These are phyloP conservation scores for Drosophila sucinea DNA, from an alignment of 1,140 invertebrate genomes.

Conservation along the genomic window DNA sequence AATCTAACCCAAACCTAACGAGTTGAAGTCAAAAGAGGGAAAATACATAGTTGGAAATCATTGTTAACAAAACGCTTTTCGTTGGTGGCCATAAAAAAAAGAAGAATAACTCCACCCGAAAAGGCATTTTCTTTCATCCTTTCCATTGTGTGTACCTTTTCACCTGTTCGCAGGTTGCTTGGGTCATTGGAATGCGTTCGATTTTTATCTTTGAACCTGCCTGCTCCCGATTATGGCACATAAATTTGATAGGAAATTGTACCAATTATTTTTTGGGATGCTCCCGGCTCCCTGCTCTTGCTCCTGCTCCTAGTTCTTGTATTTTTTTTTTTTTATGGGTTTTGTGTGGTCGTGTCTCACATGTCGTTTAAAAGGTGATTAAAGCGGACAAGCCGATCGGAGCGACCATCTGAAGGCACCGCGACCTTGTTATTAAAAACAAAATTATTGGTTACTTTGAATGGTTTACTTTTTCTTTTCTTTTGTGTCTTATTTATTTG, in stretches of 20 bases:
- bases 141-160: constrained; percentile 65
- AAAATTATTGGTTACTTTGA: constrained; percentile 55
- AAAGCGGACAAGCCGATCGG: constrained; percentile 39
- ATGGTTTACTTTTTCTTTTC: constrained; percentile 28
- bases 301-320: constrained; percentile 12
- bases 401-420: constrained; percentile 35
- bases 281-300: constrained; percentile 23
- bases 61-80: constrained; percentile 75
- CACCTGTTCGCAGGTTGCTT: constrained; percentile 62
- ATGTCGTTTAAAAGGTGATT: constrained; percentile 75
- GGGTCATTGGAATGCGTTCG: constrained; percentile 60
- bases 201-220: constrained; percentile 81
- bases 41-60: constrained; percentile 52
- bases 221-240: constrained; percentile 79
- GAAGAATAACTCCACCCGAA: constrained; percentile 31
- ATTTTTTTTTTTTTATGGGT: constrained; percentile 59
- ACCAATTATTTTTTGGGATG: constrained; percentile 70
- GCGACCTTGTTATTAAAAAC: constrained; percentile 69
- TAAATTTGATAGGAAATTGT: constrained; percentile 81
- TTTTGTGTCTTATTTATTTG: constrained; percentile 46
- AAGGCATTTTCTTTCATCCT: constrained; percentile 42
- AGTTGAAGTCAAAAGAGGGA: constrained; percentile 40
- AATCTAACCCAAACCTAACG: constrained; percentile 40
- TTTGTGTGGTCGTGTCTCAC: constrained; percentile 73
- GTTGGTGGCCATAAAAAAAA: constrained; percentile 66